A percentile compares a stretch with the other conserved stretches of the same genome.
Evolutionary conservation across 2,797 vertebrate species (phyloP).

Genomic region (Hoplostethus atlanticus): DNA sequence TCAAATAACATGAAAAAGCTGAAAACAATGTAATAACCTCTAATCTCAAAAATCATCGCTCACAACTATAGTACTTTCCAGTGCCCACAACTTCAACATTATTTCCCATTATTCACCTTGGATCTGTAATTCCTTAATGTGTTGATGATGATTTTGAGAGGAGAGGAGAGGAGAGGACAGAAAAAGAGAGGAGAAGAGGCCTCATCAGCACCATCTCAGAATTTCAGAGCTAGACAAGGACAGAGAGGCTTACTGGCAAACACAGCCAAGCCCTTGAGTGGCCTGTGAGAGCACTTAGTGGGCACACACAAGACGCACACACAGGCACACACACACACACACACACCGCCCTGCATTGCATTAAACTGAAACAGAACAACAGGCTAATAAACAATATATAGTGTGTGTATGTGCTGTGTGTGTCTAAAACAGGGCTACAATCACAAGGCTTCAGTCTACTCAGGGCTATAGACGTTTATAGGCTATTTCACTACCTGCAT

Average conservation of each 20-base stretch:
- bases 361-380: slow-evolving; percentile 3
- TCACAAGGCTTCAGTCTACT: not conserved
- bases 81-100: not conserved
- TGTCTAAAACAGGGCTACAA: not conserved
- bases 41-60: not conserved
- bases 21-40: not conserved
- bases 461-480: not conserved
- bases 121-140: not conserved
- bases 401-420: not conserved
- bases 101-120: not conserved
- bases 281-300: slow-evolving; percentile 1
- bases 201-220: slow-evolving; percentile 1
- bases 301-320: not conserved
- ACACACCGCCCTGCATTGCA: not conserved
- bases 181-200: not conserved
- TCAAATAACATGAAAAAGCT: too few relatives aligned
- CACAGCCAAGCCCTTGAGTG: slow-evolving; percentile 22
- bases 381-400: not conserved
- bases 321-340: not conserved
- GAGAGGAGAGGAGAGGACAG: not conserved
- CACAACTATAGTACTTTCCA: not conserved
- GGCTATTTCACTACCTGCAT: not conserved
- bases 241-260: slow-evolving; percentile 18
- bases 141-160: not conserved
- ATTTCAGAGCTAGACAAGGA: slow-evolving; percentile 22